Percentiles rank a stretch among this genome's conserved stretches.
phyloP scores from a whole-genome alignment of 2,888 invertebrate genomes.

The Ennomos fuscantarius region DNA sequence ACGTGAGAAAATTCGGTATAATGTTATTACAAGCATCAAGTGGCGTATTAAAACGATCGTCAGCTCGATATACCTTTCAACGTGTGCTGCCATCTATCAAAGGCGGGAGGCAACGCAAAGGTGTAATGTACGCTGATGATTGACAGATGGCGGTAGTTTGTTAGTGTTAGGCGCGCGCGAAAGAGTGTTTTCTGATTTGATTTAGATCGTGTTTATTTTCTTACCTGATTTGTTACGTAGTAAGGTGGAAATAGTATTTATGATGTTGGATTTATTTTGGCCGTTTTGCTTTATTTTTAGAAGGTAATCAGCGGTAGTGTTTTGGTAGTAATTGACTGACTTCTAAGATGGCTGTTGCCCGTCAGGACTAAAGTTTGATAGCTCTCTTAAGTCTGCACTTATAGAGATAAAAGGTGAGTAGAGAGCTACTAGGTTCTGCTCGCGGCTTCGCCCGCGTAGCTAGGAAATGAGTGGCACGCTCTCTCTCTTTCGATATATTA shows the following conservation, averaged over 20 bases:
- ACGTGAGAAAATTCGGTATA: conserved; percentile 43
- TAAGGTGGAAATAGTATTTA: conserved; percentile 34
- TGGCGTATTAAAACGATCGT: conserved; percentile 69
- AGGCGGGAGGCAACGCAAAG: conserved; percentile 61
- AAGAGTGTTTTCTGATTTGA: conserved; percentile 55
- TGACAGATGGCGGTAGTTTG: conserved; percentile 75
- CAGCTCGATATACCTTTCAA: conserved; percentile 67
- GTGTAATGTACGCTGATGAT: conserved; percentile 73
- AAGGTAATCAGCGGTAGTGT: neutral
- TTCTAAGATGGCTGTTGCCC: neutral
- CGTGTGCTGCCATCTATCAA: conserved; percentile 79
- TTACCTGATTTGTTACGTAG: conserved; percentile 44
- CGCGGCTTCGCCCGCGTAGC: too few species aligned
- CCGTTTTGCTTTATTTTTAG: conserved; percentile 26
- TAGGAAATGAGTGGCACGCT: too few species aligned
- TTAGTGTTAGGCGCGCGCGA: conserved; percentile 53
- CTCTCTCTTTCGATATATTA: too few species aligned
- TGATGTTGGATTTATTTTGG: conserved; percentile 23
- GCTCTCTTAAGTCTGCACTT: too few species aligned
- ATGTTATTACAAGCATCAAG: conserved; percentile 70
- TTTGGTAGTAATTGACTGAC: neutral
- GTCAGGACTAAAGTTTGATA: too few species aligned
- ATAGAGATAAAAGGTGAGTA: too few species aligned
- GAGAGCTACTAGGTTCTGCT: too few species aligned
- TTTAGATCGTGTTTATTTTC: conserved; percentile 55